Evolutionary conservation across 2,888 invertebrate species (phyloP), one percentile per base, ranked within the genome.

Genomic region (Zelleria hepariella): DNA sequence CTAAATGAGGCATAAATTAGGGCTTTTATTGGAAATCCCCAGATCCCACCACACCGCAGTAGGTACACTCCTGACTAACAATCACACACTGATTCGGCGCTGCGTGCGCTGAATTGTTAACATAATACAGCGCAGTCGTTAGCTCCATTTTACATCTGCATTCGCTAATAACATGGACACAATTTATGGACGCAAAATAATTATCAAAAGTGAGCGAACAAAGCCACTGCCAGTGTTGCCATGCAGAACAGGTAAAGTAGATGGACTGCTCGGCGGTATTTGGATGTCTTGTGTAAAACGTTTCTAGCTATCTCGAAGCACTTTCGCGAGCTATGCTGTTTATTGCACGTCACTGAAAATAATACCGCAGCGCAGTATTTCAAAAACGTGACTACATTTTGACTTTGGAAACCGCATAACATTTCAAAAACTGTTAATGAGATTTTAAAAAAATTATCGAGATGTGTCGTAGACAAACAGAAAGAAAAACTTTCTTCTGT

Each of bases 131-230:
- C 10, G 32, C 8, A 51, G 23, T 51, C 51, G 21, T 54, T 55
- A 55, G 32, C 10, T 18, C 23, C 32, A 55, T 55, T 32, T 24
- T 18, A n/a, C 57, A 57, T 57, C 57, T 57, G 57, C 57, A 57
- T 57, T 15, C 47, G 18, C 58, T 51, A 58, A 49, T 58, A 58
- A 58, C 58, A 20, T 24, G 24, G 15, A n/a, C 49, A 21, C 26
- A 51, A 58, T 60, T 60, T 60, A 60, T 60, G 57, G 20, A 20
- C 42, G 53, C 47, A 58, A 60, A 60, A 60, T 60, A 60, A 60
- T 60, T 58, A 58, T 60, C 60, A 58, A 60, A 58, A 57, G 58
- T 58, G 58, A 54, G 6, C 49, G 24, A 56, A 52, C 57, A 57
- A 42, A 52, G 60, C 60, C 57, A 52, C 51, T 53, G 57, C 60